Base-by-base conservation (phyloP, 2,797 vertebrate genomes). In the Hippopotamyrus pictus region DNA sequence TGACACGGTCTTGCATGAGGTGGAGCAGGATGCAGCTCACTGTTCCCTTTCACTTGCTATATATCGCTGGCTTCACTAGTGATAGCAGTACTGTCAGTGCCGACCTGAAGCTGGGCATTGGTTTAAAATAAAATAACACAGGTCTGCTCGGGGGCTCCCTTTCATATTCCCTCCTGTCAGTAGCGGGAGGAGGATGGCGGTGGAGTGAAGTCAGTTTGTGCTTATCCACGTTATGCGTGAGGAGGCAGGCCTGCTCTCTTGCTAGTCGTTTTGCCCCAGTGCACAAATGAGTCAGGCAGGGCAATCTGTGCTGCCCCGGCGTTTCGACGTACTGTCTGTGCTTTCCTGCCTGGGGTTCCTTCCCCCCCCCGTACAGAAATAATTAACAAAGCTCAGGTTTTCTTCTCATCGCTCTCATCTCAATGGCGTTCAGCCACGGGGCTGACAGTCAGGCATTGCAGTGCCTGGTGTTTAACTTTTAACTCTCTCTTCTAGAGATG, bases 321-420 rank as follows among this genome's bases (percentile, higher is more conserved):
- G 2, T 37, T 33, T 88, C 33, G 5, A 5, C 33, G 14, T 25
- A 79, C 59, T 11, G 46, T 41, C 90, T 89, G 54, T 92, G 90
- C 14, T 89, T 86, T 79, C 79, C 89, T 84, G 89, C 91, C 89
- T 89, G 87, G 89, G 86, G 91, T 91, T 88, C 85, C 6, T 19
- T 2, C 87, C 59, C 76, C 90, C 90, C 86, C 3, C 89, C 89
- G 88, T 90, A 92, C 87, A 87, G 62, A 88, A 92, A 90, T 92
- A 90, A 86, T 90, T 89, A 88, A 92, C 89, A 88, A 92, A 91
- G 91, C 90, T 92, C 90, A 84, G 89, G 92, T 92, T 69, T 94
- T 90, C 90, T 90, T 93, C 91, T 93, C 93, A 92, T 89, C 89
- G 88, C 89, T 59, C 90, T 92, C 90, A 95, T 95, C 91, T 94